These are phyloP conservation scores for Saccopteryx leptura DNA, from an alignment of 2,113 vertebrate genomes.

Conservation along the genomic window DNA sequence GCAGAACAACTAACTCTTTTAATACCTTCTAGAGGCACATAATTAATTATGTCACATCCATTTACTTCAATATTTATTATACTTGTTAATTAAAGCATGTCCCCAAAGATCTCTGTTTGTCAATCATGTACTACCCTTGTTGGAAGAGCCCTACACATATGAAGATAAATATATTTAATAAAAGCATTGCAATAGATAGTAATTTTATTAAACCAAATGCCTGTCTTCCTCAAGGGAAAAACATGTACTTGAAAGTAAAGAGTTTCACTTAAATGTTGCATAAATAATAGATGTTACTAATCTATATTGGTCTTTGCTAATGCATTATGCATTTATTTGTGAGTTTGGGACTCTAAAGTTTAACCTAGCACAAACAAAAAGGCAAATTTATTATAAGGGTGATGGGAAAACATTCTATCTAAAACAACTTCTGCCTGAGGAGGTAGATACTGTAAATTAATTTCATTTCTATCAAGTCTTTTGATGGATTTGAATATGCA, in stretches of 20 bases:
- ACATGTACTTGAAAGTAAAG: conserved; percentile 20
- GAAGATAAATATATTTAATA: conserved; percentile 55
- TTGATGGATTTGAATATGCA: conserved; percentile 13
- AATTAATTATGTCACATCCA: conserved; percentile 42
- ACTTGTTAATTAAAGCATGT: conserved; percentile 61
- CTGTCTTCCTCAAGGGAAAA: not conserved
- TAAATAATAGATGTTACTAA: conserved; percentile 44
- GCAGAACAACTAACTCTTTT: not conserved
- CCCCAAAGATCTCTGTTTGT: conserved; percentile 5
- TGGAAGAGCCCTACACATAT: not conserved
- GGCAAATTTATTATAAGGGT: not conserved
- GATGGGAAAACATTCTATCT: not conserved
- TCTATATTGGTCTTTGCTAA: not conserved
- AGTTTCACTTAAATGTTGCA: conserved; percentile 26
- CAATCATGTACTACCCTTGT: not conserved
- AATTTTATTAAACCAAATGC: not conserved
- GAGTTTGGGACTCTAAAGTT: not conserved
- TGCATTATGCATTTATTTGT: conserved; percentile 28
- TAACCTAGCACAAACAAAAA: not conserved
- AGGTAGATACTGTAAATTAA: not conserved
- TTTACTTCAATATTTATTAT: conserved; percentile 57
- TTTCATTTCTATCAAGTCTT: conserved; percentile 17
- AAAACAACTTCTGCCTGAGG: not conserved
- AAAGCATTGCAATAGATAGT: conserved; percentile 2
- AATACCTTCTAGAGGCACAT: conserved; percentile 25